Percentiles rank a stretch among this genome's conserved stretches.
These are phyloP conservation scores for Naja naja DNA, from an alignment of 2,113 vertebrate species.

Conservation along the genomic window DNA sequence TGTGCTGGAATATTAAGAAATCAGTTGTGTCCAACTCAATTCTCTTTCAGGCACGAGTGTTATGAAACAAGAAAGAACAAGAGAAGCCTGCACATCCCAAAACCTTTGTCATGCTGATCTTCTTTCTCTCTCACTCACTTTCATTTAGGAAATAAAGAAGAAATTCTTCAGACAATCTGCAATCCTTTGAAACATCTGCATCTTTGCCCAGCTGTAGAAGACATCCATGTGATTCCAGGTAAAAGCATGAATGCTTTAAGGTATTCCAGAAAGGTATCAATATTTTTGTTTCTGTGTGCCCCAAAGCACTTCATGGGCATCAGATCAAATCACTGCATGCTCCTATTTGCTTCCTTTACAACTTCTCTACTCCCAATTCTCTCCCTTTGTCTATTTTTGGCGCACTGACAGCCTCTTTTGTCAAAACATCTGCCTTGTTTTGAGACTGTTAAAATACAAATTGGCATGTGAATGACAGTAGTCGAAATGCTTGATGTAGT, in stretches of 20 bases:
- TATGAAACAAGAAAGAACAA: neutral
- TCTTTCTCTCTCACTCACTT: neutral
- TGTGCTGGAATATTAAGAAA: neutral
- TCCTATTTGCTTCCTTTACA: neutral
- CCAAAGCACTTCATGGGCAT: neutral
- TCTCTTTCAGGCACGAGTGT: neutral
- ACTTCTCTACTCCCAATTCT: neutral
- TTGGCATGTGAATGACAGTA: constrained; percentile 26
- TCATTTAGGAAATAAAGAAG: accelerated
- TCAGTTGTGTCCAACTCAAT: neutral
- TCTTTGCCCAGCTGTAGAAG: neutral
- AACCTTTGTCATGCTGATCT: neutral
- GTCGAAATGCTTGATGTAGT: neutral
- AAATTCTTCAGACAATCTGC: neutral
- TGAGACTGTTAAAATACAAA: neutral
- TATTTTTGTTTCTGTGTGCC: neutral
- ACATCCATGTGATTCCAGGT: neutral
- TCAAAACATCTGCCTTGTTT: constrained; percentile 36
- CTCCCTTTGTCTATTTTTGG: accelerated
- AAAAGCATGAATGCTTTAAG: neutral
- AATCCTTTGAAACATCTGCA: neutral
- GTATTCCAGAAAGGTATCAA: neutral
- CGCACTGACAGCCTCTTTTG: constrained; percentile 17
- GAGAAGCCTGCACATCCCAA: neutral
- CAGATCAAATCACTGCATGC: neutral